Evolutionary conservation across 2,113 vertebrate genomes (phyloP).

Genomic region (Prietella phreatophila): DNA sequence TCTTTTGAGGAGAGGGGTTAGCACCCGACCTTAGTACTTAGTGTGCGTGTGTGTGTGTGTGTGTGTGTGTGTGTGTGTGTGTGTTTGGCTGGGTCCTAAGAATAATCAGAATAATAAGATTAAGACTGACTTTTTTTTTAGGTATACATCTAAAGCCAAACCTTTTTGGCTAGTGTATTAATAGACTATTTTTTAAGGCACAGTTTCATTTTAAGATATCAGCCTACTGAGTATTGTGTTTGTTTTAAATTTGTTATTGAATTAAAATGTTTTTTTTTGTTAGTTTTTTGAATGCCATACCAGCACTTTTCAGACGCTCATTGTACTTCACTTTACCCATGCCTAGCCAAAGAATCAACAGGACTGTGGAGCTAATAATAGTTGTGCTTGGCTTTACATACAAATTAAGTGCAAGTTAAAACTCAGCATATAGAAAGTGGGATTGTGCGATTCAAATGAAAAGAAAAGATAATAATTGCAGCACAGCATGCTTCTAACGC

Average conservation of each 20-base stretch:
- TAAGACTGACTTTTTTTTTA: not conserved
- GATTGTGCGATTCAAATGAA: not conserved
- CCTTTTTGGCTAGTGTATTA: not conserved
- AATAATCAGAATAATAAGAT: not conserved
- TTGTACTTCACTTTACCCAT: not conserved
- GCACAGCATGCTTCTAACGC: not conserved
- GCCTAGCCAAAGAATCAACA: not conserved
- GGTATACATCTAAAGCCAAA: not conserved
- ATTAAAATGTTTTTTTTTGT: not conserved
- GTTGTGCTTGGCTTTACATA: not conserved
- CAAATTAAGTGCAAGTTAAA: not conserved
- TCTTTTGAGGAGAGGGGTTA: not conserved
- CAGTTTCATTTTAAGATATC: not conserved
- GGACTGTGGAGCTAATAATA: not conserved
- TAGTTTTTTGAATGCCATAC: not conserved
- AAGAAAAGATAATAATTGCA: not conserved
- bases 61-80: not conserved
- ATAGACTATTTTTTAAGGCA: not conserved
- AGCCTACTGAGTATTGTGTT: not conserved
- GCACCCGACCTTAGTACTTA: not conserved
- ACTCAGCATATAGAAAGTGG: not conserved
- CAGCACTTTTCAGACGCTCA: not conserved
- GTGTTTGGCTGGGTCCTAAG: not conserved
- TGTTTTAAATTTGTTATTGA: not conserved
- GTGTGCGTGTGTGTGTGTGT: not conserved